Evolutionary conservation across 2,888 invertebrate species (phyloP).

Genomic region (Xanthia icteritia): DNA sequence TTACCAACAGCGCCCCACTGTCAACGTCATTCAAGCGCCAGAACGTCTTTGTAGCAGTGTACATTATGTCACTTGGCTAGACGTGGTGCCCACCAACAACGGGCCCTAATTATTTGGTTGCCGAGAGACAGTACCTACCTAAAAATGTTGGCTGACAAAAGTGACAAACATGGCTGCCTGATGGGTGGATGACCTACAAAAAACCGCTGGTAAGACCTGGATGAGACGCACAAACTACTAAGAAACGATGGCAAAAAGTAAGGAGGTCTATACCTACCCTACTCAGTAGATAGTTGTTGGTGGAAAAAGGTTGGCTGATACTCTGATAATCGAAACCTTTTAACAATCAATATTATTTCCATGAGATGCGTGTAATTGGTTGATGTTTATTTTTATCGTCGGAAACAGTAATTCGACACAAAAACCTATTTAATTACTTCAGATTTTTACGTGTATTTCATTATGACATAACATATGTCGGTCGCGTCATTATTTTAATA

Average conservation of each 20-base stretch:
- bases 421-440: constrained; percentile 7
- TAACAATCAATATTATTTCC: neutral
- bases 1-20: neutral
- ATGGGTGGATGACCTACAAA: neutral
- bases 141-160: neutral
- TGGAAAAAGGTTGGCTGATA: neutral
- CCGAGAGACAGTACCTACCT: neutral
- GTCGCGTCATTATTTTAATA: constrained; percentile 39
- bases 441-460: constrained; percentile 2
- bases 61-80: no score
- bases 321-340: neutral
- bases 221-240: neutral
- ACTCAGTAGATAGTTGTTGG: neutral
- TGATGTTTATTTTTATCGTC: neutral
- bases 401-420: constrained; percentile 6
- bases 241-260: neutral
- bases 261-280: neutral
- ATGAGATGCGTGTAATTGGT: neutral
- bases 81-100: no score
- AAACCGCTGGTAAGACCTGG: neutral
- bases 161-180: neutral
- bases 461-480: constrained; percentile 39
- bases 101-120: neutral
- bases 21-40: neutral
- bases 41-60: neutral